These are phyloP conservation scores for Mesocentrotus franciscanus DNA, from an alignment of 53 echinoderm and acorn worm genomes.

Conservation along the genomic window DNA sequence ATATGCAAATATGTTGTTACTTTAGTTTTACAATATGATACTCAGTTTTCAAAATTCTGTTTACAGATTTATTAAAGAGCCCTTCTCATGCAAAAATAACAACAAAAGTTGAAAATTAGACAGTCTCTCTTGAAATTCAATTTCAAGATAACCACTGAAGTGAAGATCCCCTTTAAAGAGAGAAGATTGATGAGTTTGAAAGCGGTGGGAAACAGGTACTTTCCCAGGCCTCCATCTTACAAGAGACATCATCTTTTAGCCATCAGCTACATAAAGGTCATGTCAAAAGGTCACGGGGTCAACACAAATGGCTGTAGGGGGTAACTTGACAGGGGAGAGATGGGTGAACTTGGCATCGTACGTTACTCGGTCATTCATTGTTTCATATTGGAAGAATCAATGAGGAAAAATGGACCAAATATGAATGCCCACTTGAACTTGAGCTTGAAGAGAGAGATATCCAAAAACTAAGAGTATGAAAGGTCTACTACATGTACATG, in stretches of 20 bases:
- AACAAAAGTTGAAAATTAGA: no score
- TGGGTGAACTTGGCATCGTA: background rate
- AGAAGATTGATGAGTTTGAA: constrained; percentile 32
- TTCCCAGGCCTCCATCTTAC: constrained; percentile 32
- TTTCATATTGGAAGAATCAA: background rate
- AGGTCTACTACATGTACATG: background rate
- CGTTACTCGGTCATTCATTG: background rate
- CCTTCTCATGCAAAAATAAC: no score
- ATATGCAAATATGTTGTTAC: no score
- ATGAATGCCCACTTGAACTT: background rate
- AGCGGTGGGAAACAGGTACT: constrained; percentile 39
- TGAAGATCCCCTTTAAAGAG: background rate
- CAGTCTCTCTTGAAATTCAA: no score
- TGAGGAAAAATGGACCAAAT: background rate
- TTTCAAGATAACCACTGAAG: background rate
- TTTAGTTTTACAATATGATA: no score
- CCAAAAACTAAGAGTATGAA: background rate
- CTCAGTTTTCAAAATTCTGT: no score
- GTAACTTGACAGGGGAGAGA: background rate
- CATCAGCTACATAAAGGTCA: constrained; percentile 55
- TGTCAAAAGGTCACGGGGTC: constrained; percentile 49
- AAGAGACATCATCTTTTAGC: constrained; percentile 16
- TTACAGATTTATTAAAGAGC: no score
- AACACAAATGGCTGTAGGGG: constrained; percentile 45
- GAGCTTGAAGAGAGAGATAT: background rate